These are phyloP conservation scores for Thamnophis elegans DNA, from an alignment of 2,797 vertebrate genomes.

Conservation along the genomic window DNA sequence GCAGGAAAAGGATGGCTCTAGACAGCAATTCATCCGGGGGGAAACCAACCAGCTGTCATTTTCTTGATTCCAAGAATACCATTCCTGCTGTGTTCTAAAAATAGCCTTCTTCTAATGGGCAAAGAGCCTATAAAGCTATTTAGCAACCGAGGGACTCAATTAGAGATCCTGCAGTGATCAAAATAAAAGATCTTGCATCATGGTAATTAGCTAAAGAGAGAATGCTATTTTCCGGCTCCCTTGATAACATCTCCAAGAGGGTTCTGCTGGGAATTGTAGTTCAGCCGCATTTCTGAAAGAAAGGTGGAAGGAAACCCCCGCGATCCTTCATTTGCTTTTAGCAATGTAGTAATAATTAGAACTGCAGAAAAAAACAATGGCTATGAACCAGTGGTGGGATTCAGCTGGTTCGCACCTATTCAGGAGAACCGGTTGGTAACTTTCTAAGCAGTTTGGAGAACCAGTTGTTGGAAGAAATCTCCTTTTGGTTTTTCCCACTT, in stretches of 20 bases:
- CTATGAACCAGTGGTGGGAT: no score
- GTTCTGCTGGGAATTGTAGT: neutral
- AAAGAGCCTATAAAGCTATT: slow-evolving; percentile 47
- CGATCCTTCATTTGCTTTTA: neutral
- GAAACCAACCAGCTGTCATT: neutral
- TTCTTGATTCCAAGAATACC: slow-evolving; percentile 25
- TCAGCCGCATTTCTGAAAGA: neutral
- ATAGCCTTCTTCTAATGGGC: slow-evolving; percentile 46
- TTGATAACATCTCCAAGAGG: slow-evolving; percentile 23
- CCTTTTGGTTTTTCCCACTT: no score
- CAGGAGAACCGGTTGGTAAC: no score
- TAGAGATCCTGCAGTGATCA: slow-evolving; percentile 44
- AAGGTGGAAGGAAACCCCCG: neutral
- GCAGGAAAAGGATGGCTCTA: neutral
- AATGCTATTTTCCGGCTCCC: slow-evolving; percentile 35
- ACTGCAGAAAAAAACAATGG: no score
- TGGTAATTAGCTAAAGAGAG: slow-evolving; percentile 54
- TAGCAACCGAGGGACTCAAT: slow-evolving; percentile 55
- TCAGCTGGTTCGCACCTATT: no score
- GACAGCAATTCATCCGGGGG: neutral
- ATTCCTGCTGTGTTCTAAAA: slow-evolving; percentile 46
- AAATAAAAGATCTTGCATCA: slow-evolving; percentile 32
- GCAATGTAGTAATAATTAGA: no score
- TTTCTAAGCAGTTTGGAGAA: no score
- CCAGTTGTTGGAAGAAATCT: no score